Evolutionary conservation across 2,113 vertebrate genomes (phyloP), one percentile per base, ranked within the genome.

Genomic region (Entelurus aequoreus): DNA sequence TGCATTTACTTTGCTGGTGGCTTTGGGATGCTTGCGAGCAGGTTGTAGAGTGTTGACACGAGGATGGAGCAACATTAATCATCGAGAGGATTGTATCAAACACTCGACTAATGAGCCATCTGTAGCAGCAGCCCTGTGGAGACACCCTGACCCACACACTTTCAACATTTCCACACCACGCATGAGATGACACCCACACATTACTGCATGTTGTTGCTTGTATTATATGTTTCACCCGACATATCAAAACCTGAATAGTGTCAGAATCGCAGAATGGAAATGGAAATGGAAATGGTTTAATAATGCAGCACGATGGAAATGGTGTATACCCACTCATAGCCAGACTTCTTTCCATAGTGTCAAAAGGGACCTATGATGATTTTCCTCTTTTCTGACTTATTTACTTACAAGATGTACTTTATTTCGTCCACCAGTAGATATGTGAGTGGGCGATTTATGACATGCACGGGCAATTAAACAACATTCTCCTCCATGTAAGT

Each of bases 41-140:
- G 78, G 80, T 86, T 78, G 83, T 79, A 76, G 70, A 56, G 50
- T 62, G 66, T 69, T 68, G 86, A 83, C 81, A 78, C 78, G 28
- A 54, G 75, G 72, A 72, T 54, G 71, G 73, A 74, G 48, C 42
- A 66, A 59, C 69, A 69, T 2, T 36, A 62, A 64, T 65, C 40
- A 59, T 55, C 68, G 63, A 49, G 49, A 54, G 47, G 58, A 4
- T 11, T 40, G 37, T 60, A 78, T 83, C 84, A 84, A 75, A 84
- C 61, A 3, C 63, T 64, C 54, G 73, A 69, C 77, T 87, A 87
- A 87, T 84, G 83, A 88, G 83, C 84, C 83, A 87, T 87, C 86
- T 88, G 84, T 72, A 75, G 70, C 59, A 63, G 67, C 52, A 62
- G 70, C 52, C 59, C 65, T 62, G 69, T 69, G 58, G 66, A 74